These are phyloP conservation scores for Toxonevra muliebris DNA, from an alignment of 2,888 invertebrate species.

Conservation along the genomic window DNA sequence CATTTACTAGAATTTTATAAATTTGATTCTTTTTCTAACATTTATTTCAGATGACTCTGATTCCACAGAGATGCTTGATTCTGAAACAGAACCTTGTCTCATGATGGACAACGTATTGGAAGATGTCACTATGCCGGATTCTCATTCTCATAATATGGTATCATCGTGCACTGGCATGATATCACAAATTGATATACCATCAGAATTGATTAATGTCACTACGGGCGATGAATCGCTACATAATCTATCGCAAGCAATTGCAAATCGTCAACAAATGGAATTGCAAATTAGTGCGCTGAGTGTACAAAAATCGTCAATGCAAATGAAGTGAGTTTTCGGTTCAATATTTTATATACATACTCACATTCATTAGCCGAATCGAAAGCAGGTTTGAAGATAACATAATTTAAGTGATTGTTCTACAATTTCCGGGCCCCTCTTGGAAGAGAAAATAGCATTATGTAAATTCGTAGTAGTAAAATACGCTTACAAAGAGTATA, in stretches of 20 bases:
- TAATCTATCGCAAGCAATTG: slow-evolving; percentile 80
- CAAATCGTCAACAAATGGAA: slow-evolving; percentile 75
- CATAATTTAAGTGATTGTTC: too few relatives aligned
- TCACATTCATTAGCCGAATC: neutral
- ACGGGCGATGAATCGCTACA: slow-evolving; percentile 75
- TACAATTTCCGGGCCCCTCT: too few relatives aligned
- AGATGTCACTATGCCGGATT: slow-evolving; percentile 73
- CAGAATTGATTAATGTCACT: slow-evolving; percentile 55
- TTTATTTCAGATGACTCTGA: slow-evolving; percentile 71
- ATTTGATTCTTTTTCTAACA: neutral
- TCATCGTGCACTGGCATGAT: slow-evolving; percentile 70
- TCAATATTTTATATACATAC: neutral
- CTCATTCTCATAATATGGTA: slow-evolving; percentile 74
- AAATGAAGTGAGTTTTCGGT: slow-evolving; percentile 55
- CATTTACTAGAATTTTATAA: too few relatives aligned
- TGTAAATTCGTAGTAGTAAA: too few relatives aligned
- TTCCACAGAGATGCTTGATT: slow-evolving; percentile 80
- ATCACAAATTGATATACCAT: slow-evolving; percentile 66
- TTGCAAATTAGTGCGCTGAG: slow-evolving; percentile 63
- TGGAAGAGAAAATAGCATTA: too few relatives aligned
- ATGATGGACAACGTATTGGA: slow-evolving; percentile 82
- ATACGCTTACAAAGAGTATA: too few relatives aligned
- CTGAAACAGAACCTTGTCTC: slow-evolving; percentile 83
- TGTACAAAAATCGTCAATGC: slow-evolving; percentile 64
- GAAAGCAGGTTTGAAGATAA: neutral